Percentiles rank a stretch among this genome's conserved stretches.
Evolutionary conservation across 2,888 invertebrate species (phyloP).

Genomic region (Morinoia aosen): DNA sequence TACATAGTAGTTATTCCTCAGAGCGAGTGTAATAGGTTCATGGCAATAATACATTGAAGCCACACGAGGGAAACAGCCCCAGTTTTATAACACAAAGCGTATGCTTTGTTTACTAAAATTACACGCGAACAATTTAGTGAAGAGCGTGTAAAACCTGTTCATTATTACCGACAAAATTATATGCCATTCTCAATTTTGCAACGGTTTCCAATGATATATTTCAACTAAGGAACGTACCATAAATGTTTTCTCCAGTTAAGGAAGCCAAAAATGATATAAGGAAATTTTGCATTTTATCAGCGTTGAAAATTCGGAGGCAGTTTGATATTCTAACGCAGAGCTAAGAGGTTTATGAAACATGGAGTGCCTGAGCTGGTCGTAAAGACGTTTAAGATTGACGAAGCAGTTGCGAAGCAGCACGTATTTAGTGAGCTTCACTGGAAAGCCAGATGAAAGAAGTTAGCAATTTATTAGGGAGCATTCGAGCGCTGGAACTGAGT

Average conservation of each 20-base stretch:
- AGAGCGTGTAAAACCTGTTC: too few species aligned
- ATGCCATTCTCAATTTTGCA: too few species aligned
- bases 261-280: background rate
- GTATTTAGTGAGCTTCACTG: conserved; percentile 10
- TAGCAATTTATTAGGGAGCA: conserved; percentile 36
- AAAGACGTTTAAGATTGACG: background rate
- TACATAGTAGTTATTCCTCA: background rate
- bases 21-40: background rate
- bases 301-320: background rate
- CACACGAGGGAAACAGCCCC: background rate
- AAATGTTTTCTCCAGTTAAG: background rate
- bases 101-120: background rate
- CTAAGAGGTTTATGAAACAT: conserved; percentile 4
- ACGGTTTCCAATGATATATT: too few species aligned
- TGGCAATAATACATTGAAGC: background rate
- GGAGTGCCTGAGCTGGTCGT: background rate
- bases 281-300: background rate
- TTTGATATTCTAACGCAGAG: background rate
- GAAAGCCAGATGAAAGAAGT: conserved; percentile 44
- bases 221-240: too few species aligned
- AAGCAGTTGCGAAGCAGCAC: background rate
- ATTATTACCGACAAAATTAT: too few species aligned
- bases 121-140: background rate
- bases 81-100: background rate
- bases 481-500: conserved; percentile 31